Conservation (phyloP, 2,113 vertebrate genomes). For the Machaerirhynchus nigripectus region DNA sequence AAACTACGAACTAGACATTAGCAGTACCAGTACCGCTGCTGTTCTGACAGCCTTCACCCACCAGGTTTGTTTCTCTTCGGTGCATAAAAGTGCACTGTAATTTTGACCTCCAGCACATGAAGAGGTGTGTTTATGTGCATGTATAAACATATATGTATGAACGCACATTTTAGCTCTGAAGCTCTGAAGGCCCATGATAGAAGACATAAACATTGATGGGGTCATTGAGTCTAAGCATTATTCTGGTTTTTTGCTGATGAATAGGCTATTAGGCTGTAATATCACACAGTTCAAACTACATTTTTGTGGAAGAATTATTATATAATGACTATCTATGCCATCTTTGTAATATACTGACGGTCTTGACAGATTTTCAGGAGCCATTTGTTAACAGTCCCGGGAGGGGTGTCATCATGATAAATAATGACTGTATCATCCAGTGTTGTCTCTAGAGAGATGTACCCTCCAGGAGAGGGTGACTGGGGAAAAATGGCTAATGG, state of each 20-base stretch:
- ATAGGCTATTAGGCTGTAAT: not conserved
- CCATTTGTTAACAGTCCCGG: not conserved
- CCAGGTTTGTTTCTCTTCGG: not conserved
- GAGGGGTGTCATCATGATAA: slow-evolving; percentile 34
- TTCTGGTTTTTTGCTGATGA: not conserved
- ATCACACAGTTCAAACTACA: not conserved
- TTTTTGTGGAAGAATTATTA: not conserved
- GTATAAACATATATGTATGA: not conserved
- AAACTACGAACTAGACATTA: not conserved
- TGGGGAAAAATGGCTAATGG: not conserved
- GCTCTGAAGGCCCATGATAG: not conserved
- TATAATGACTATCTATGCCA: not conserved
- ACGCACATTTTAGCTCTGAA: not conserved
- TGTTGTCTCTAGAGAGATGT: not conserved
- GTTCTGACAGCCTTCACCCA: not conserved
- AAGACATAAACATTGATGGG: not conserved
- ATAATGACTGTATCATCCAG: slow-evolving; percentile 12
- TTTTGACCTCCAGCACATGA: not conserved
- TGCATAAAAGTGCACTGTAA: not conserved
- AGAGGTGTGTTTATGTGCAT: not conserved
- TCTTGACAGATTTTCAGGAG: slow-evolving; percentile 26
- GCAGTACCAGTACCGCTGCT: not conserved
- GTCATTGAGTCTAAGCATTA: not conserved
- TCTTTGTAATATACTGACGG: not conserved
- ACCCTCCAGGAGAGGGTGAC: not conserved